Evolutionary conservation across 2,113 vertebrate genomes (phyloP).

Genomic region (Symphodus melops): DNA sequence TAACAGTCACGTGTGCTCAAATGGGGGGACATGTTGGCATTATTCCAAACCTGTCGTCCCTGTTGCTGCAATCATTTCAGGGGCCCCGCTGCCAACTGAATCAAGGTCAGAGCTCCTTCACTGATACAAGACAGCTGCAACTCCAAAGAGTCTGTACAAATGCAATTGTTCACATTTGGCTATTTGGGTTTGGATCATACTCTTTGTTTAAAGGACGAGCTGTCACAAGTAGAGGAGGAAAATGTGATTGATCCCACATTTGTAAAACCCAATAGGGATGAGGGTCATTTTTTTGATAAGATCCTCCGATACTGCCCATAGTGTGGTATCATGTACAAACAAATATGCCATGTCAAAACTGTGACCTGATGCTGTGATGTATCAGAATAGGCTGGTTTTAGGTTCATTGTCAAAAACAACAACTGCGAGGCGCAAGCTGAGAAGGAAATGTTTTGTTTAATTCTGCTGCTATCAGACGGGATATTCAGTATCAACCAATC

Average conservation of each 20-base stretch:
- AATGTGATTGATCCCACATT: background rate
- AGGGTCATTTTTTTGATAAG: too few relatives aligned
- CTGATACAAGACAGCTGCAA: slow-evolving; percentile 9
- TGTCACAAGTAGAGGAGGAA: background rate
- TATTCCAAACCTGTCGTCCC: slow-evolving; percentile 2
- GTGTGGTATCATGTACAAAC: too few relatives aligned
- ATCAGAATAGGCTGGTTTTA: too few relatives aligned
- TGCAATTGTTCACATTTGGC: background rate
- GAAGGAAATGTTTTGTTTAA: too few relatives aligned
- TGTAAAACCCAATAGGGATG: too few relatives aligned
- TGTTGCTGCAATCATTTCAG: slow-evolving; percentile 21
- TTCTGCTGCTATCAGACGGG: too few relatives aligned
- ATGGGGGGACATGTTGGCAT: slow-evolving; percentile 2
- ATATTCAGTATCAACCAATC: too few relatives aligned
- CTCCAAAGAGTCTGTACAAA: background rate
- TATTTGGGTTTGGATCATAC: background rate
- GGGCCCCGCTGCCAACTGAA: slow-evolving; percentile 25
- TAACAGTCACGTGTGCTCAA: background rate
- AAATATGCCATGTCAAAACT: too few relatives aligned
- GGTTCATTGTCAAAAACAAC: too few relatives aligned
- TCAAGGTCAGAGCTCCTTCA: slow-evolving; percentile 13
- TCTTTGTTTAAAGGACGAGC: background rate
- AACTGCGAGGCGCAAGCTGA: too few relatives aligned
- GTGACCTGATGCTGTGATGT: too few relatives aligned
- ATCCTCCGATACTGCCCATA: too few relatives aligned